These are phyloP conservation scores for Pseudomyrmex dendroicus DNA, from an alignment of 1,140 invertebrate genomes.

Conservation along the genomic window DNA sequence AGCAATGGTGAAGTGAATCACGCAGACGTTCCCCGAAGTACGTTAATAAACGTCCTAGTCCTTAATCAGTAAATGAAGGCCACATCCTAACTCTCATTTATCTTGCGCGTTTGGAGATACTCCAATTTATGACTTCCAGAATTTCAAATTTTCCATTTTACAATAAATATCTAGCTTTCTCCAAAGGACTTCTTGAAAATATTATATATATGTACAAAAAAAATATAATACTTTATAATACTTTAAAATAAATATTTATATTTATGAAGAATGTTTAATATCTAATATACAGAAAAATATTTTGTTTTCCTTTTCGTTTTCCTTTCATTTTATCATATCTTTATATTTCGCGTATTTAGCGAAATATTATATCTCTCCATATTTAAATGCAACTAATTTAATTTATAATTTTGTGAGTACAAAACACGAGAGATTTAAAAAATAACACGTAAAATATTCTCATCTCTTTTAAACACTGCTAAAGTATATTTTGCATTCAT, in stretches of 20 bases:
- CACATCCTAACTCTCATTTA: conserved; percentile 51
- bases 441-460: not conserved
- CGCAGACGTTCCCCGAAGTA: conserved; percentile 38
- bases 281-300: not conserved
- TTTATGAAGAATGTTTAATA: conserved; percentile 3
- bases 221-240: not conserved
- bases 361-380: not conserved
- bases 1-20: conserved; percentile 49
- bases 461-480: not conserved
- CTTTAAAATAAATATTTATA: not conserved
- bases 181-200: not conserved
- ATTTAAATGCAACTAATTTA: not conserved
- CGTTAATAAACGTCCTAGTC: conserved; percentile 60
- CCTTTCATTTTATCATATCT: not conserved
- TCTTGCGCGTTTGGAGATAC: conserved; percentile 49
- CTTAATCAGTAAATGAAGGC: conserved; percentile 59
- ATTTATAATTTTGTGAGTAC: not conserved
- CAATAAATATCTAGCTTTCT: not conserved
- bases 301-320: not conserved
- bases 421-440: not conserved
- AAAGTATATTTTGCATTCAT: not conserved
- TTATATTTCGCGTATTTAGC: too few species aligned
- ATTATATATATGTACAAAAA: not conserved
- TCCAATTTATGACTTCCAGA: conserved; percentile 49
- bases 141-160: not conserved